Base-by-base conservation (phyloP, 2,797 vertebrate genomes). In the Balearica regulorum region DNA sequence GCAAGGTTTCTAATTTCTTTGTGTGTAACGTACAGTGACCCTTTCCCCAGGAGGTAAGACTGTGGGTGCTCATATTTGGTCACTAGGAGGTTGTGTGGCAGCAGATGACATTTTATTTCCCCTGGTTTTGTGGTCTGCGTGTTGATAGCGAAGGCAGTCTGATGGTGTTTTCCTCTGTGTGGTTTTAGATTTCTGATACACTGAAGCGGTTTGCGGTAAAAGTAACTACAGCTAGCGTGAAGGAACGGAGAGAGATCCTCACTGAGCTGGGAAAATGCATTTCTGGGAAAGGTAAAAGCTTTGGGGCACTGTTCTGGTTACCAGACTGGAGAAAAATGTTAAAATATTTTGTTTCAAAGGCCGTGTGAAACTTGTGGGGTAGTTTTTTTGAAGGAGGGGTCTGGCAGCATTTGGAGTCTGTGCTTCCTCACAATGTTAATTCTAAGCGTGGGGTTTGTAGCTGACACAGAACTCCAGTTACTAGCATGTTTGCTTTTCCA, bases 121-220 rank as follows among this genome's bases (percentile, higher is more conserved):
- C 20, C 43, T 65, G 62, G 5, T 26, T 44, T 29, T 90, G 13
- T 69, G 29, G 73, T 68, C 24, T 58, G 20, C 53, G 24, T 19
- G 26, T 53, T 33, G 39, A 4, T 43, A 9, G 5, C 2, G 5
- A 51, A 77, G 39, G 17, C 11, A 39, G 57, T 10, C 71, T 87
- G 41, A 87, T 55, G 31, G 8, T 24, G 79, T 58, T 64, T 55
- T 14, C 61, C 33, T 54, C 10, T 26, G 7, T 44, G 25, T 60
- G 85, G 6, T 94, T 84, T 78, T 83, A 99, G 99, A 99, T 99
- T 98, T 99, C 99, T 28, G 99, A 99, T 58, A 99, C 99, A 4
- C 98, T 99, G 96, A 99, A 99, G 98, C 99, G 98, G 89, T 99
- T 99, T 98, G 99, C 99, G 3, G 98, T 98, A 20, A 99, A 99